Evolutionary conservation across 2,888 invertebrate genomes (phyloP).

Genomic region (Rhodophaea formosa): DNA sequence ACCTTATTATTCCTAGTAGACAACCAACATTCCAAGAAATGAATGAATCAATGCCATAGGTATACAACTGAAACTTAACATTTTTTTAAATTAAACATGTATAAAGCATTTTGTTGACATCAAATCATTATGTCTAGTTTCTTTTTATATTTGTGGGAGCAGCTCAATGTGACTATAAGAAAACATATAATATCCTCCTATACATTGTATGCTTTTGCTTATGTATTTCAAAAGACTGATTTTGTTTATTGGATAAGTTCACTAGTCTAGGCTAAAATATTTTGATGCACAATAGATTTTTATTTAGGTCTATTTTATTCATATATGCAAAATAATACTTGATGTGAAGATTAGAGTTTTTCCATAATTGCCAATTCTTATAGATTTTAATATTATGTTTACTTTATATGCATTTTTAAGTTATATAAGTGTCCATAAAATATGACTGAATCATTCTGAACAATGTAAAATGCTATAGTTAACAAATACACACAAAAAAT

Average conservation of each 20-base stretch:
- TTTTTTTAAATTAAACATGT: no score
- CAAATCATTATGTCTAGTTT: no score
- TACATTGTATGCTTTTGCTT: constrained; percentile 11
- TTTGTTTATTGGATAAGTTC: constrained; percentile 37
- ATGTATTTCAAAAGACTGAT: constrained; percentile 47
- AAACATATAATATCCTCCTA: not conserved
- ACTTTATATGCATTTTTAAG: no score
- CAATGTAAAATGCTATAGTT: not conserved
- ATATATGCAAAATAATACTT: not conserved
- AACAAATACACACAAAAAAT: not conserved
- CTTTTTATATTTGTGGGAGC: not conserved
- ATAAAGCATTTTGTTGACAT: not conserved
- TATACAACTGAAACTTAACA: no score
- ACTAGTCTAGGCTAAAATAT: not conserved
- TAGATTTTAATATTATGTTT: no score
- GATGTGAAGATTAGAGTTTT: no score
- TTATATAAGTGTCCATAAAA: no score
- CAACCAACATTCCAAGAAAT: not conserved
- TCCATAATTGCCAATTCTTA: not conserved
- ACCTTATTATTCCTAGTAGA: no score
- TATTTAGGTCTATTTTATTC: not conserved
- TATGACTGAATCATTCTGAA: not conserved
- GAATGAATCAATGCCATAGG: not conserved
- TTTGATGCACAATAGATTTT: not conserved
- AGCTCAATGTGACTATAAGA: not conserved